These are phyloP conservation scores for Homarus americanus DNA, from an alignment of 1,140 invertebrate genomes.

Conservation along the genomic window DNA sequence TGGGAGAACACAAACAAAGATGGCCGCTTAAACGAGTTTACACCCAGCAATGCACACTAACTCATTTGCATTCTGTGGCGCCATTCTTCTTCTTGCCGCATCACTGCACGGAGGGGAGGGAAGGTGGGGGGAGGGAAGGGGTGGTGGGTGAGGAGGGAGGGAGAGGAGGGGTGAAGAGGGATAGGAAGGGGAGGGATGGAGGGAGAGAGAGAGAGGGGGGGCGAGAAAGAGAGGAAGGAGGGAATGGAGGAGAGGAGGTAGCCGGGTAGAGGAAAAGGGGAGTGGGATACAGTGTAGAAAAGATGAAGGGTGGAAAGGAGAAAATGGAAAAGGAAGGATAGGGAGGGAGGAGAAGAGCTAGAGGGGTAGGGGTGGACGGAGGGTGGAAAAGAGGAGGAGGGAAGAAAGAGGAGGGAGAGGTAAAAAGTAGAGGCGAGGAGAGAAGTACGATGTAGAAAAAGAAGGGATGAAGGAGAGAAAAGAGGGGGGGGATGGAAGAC, in stretches of 20 bases:
- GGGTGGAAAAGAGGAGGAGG: too few relatives aligned
- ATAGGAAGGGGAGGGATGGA: background rate
- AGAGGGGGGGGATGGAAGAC: background rate
- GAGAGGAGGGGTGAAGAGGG: too few relatives aligned
- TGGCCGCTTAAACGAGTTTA: background rate
- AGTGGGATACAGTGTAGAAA: background rate
- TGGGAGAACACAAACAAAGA: background rate
- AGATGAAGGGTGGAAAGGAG: background rate
- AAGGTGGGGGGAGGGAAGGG: background rate
- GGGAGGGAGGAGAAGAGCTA: background rate
- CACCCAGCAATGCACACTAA: background rate
- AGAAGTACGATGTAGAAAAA: background rate
- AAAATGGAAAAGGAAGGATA: background rate
- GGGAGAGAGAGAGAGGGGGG: background rate
- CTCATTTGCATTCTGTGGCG: background rate
- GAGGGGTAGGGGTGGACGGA: too few relatives aligned
- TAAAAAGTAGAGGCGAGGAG: background rate
- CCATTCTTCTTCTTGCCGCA: slow-evolving; percentile 7
- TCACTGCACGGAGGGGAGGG: background rate
- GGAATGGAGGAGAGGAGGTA: too few relatives aligned
- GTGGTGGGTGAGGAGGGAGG: too few relatives aligned
- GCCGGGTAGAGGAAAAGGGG: too few relatives aligned
- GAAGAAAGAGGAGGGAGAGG: background rate
- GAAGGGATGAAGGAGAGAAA: background rate
- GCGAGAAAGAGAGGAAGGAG: background rate